Evolutionary conservation across 2,888 invertebrate species (phyloP).

Genomic region (Phortica okadai): DNA sequence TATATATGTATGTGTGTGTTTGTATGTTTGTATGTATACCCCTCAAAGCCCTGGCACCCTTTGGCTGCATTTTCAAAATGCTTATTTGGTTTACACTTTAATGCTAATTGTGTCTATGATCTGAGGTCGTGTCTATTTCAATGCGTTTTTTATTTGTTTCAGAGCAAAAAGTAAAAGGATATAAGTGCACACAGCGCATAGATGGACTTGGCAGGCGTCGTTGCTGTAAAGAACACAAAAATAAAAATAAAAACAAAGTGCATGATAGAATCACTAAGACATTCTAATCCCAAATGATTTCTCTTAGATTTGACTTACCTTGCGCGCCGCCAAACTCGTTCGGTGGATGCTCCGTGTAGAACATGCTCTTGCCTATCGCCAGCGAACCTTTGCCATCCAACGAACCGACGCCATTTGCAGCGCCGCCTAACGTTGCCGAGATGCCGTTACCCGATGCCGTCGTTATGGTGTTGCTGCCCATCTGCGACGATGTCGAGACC

Average conservation of each 20-base stretch:
- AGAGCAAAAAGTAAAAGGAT: constrained; percentile 32
- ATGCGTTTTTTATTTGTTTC: constrained; percentile 39
- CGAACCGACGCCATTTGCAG: constrained; percentile 49
- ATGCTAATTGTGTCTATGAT: neutral
- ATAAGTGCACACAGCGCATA: constrained; percentile 8
- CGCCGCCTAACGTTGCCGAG: constrained; percentile 56
- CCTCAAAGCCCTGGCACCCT: constrained; percentile 47
- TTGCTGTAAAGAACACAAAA: constrained; percentile 21
- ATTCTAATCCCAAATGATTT: neutral
- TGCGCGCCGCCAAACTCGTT: constrained; percentile 72
- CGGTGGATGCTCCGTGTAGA: constrained; percentile 76
- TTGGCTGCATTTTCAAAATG: constrained; percentile 67
- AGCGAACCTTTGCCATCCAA: constrained; percentile 73
- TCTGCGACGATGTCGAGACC: constrained; percentile 61
- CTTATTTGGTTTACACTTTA: constrained; percentile 37
- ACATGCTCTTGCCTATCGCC: constrained; percentile 76
- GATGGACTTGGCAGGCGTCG: constrained; percentile 9
- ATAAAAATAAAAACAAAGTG: neutral
- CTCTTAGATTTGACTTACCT: constrained; percentile 58
- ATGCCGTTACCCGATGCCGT: constrained; percentile 61
- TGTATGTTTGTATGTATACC: neutral
- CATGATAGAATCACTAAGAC: neutral
- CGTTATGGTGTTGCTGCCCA: constrained; percentile 55
- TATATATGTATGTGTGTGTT: neutral
- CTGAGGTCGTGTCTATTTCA: constrained; percentile 30